Evolutionary conservation across 1,140 invertebrate genomes (phyloP).

Genomic region (Phortica variegata): DNA sequence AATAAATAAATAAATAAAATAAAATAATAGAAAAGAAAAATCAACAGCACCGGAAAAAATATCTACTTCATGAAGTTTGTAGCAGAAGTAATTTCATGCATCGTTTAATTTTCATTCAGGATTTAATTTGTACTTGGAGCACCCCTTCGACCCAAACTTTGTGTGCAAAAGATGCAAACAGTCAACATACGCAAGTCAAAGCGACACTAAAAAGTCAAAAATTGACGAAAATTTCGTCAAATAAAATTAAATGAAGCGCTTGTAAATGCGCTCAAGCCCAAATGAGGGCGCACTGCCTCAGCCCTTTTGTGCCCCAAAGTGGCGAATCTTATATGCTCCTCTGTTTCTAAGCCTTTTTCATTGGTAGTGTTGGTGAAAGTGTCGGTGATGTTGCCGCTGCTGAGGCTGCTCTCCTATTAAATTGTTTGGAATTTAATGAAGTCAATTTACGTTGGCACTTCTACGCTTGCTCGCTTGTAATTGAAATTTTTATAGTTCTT

Average conservation of each 20-base stretch:
- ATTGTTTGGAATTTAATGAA: slow-evolving; percentile 49
- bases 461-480: slow-evolving; percentile 25
- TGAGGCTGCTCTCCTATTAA: slow-evolving; percentile 23
- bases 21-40: slow-evolving; percentile 26
- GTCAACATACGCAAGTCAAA: slow-evolving; percentile 18
- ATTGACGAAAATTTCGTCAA: slow-evolving; percentile 40
- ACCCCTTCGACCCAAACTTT: slow-evolving; percentile 7
- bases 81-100: slow-evolving; percentile 56
- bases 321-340: no score
- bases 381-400: no score
- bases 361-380: no score
- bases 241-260: slow-evolving; percentile 55
- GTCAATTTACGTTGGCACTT: slow-evolving; percentile 31
- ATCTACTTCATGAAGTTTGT: slow-evolving; percentile 21
- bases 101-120: slow-evolving; percentile 56
- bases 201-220: slow-evolving; percentile 16
- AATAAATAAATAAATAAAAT: slow-evolving; percentile 21
- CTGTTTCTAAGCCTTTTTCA: no score
- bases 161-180: slow-evolving; percentile 26
- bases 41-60: slow-evolving; percentile 22
- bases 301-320: no score
- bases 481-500: slow-evolving; percentile 55
- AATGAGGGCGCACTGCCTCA: no score
- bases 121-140: slow-evolving; percentile 56
- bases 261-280: slow-evolving; percentile 17